Conservation (phyloP, 2,113 vertebrate species). For the Pachyramphus minor region DNA sequence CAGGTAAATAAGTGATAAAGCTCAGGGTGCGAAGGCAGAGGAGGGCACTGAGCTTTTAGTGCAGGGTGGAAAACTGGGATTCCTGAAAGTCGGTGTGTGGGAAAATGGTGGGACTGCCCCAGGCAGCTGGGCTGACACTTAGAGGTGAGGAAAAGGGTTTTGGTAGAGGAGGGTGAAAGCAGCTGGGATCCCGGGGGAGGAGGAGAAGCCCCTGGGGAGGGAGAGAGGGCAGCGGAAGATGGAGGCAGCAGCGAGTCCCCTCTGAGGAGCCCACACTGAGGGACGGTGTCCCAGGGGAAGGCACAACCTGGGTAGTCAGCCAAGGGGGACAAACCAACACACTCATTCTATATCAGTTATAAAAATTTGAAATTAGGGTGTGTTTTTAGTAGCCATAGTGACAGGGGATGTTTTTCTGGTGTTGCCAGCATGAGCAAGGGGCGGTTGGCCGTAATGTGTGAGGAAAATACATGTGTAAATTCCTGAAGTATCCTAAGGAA, state of each 20-base stretch:
- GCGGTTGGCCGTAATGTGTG: not conserved
- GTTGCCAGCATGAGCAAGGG: not conserved
- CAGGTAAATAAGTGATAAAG: accelerated
- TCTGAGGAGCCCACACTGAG: accelerated
- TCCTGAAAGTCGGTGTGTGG: accelerated
- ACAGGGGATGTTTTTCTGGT: not conserved
- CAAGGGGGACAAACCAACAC: not conserved
- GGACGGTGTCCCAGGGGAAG: not conserved
- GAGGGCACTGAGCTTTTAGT: accelerated
- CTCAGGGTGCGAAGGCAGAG: not conserved
- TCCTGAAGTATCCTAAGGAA: not conserved
- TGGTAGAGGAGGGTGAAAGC: not conserved
- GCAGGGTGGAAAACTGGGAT: accelerated
- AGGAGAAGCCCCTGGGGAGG: accelerated
- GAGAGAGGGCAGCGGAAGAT: not conserved
- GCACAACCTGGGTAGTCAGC: no score
- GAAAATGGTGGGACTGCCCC: not conserved
- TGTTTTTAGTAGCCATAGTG: not conserved
- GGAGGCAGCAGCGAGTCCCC: not conserved
- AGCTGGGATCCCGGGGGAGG: not conserved
- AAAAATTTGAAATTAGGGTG: not conserved
- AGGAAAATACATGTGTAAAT: not conserved
- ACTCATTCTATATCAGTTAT: accelerated
- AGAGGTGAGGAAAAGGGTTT: not conserved
- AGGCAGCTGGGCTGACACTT: not conserved